Percentiles rank a stretch among this genome's conserved stretches.
Evolutionary conservation across 2,888 invertebrate species (phyloP).

Genomic region (Anaspis maculata): DNA sequence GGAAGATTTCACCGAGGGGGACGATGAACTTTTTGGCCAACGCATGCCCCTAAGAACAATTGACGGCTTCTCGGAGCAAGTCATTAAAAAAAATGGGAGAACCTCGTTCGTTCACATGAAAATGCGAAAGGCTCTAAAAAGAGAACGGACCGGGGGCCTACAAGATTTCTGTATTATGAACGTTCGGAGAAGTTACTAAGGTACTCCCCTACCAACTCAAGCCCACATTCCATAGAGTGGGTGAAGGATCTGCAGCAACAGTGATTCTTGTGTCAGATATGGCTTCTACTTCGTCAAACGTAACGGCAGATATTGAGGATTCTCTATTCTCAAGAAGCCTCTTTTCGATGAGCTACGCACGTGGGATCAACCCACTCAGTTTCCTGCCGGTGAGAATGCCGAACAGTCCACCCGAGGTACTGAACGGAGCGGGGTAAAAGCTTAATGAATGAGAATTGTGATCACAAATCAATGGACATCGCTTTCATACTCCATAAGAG

Average conservation of each 20-base stretch:
- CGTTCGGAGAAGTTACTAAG: slow-evolving; percentile 8
- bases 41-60: neutral
- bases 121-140: slow-evolving; percentile 6
- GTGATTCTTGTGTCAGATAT: neutral
- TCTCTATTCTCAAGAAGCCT: too few relatives aligned
- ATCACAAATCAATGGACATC: too few relatives aligned
- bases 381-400: too few relatives aligned
- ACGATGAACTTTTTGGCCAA: too few relatives aligned
- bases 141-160: slow-evolving; percentile 9
- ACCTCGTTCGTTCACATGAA: slow-evolving; percentile 5
- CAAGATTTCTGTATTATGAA: slow-evolving; percentile 9
- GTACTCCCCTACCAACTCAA: slow-evolving; percentile 7
- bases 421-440: too few relatives aligned
- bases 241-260: neutral
- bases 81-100: slow-evolving; percentile 4
- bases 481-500: too few relatives aligned
- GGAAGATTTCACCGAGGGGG: neutral
- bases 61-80: neutral
- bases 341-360: too few relatives aligned
- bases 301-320: neutral
- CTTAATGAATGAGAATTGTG: too few relatives aligned
- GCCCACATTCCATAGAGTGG: slow-evolving; percentile 13
- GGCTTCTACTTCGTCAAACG: neutral
- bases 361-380: too few relatives aligned
- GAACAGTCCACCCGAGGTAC: too few relatives aligned